These are phyloP conservation scores for Megaustenia siamemsis DNA, from an alignment of 2,888 invertebrate genomes.

Conservation along the genomic window DNA sequence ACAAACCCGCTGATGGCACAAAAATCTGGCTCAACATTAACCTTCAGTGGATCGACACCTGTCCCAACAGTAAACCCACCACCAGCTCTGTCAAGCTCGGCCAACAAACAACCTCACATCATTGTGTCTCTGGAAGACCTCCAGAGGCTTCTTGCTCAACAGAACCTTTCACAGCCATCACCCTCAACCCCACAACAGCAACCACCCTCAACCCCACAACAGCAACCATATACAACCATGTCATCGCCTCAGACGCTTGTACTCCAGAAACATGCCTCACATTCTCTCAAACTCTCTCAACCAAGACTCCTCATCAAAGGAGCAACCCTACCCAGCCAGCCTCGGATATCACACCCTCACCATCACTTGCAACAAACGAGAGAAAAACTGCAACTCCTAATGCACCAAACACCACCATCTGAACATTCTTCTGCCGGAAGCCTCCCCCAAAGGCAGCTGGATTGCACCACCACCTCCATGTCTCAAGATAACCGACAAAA, in stretches of 20 bases:
- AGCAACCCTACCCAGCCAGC: background rate
- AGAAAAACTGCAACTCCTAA: slow-evolving; percentile 33
- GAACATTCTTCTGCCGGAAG: background rate
- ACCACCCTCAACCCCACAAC: background rate
- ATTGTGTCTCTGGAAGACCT: slow-evolving; percentile 45
- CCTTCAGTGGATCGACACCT: slow-evolving; percentile 11
- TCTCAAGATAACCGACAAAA: slow-evolving; percentile 30
- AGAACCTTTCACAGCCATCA: slow-evolving; percentile 27
- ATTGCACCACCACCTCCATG: background rate
- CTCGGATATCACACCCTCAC: slow-evolving; percentile 17
- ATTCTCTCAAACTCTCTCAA: slow-evolving; percentile 1
- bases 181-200: slow-evolving; percentile 22
- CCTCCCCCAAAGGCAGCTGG: background rate
- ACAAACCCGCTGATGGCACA: background rate
- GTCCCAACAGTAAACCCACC: background rate
- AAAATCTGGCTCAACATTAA: background rate
- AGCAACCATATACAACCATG: background rate
- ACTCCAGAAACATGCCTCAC: slow-evolving; percentile 31
- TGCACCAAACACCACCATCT: slow-evolving; percentile 20
- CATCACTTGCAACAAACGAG: slow-evolving; percentile 43
- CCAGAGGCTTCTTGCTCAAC: slow-evolving; percentile 43
- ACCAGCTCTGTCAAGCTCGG: too few relatives aligned
- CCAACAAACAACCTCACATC: slow-evolving; percentile 30
- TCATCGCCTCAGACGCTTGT: slow-evolving; percentile 29
- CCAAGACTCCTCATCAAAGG: slow-evolving; percentile 37